Conservation (phyloP, 92 coral and sea anemone genomes). For the Epizoanthus scotinus region DNA sequence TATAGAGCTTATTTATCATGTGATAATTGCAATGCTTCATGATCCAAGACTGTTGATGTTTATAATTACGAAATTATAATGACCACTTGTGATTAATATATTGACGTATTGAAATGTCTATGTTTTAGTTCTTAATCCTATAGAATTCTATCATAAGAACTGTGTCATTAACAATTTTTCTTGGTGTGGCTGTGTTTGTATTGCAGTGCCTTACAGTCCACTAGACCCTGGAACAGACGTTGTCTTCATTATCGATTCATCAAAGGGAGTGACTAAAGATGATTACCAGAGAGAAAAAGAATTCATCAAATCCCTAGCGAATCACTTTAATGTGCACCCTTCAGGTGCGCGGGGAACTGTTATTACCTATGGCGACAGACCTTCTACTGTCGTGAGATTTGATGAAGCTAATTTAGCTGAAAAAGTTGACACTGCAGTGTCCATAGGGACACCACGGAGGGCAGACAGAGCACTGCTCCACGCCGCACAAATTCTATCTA, state of each 20-base stretch:
- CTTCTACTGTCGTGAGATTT: constrained; percentile 17
- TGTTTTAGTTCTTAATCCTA: too few species aligned
- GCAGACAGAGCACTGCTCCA: constrained; percentile 2
- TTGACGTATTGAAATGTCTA: too few species aligned
- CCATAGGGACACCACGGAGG: not conserved
- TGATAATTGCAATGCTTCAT: too few species aligned
- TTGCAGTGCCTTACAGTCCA: constrained; percentile 20
- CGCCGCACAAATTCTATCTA: constrained; percentile 1
- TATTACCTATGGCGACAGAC: constrained; percentile 5
- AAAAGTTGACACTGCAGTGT: not conserved
- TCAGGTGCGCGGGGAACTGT: constrained; percentile 18
- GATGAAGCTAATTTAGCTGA: constrained; percentile 1
- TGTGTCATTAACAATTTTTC: too few species aligned
- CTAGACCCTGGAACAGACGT: not conserved
- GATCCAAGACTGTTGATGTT: too few species aligned
- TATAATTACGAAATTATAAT: too few species aligned
- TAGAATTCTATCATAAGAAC: too few species aligned
- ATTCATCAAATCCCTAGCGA: constrained; percentile 11
- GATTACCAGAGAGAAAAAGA: constrained; percentile 10
- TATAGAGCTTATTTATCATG: too few species aligned
- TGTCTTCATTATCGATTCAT: constrained; percentile 15
- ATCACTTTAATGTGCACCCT: constrained; percentile 19
- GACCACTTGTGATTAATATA: too few species aligned
- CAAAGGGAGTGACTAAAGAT: not conserved
- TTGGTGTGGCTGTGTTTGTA: not conserved